phyloP scores from a whole-genome alignment of 2,888 invertebrate species.

The Drosophila eohydei region DNA sequence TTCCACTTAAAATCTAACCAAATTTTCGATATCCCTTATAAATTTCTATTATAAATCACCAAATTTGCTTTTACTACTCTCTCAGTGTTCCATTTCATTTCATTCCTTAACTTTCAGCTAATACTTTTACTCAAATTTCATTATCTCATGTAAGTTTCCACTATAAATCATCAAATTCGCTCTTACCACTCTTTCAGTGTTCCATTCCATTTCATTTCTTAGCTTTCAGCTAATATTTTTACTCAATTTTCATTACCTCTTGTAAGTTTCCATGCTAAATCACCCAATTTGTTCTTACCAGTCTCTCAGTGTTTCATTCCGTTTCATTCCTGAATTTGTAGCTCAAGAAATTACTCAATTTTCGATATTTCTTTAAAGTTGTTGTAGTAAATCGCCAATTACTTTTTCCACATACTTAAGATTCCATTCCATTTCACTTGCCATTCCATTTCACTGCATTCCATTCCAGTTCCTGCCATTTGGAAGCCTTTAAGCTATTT shows the following conservation, averaged over 20 bases:
- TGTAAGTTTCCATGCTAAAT: neutral
- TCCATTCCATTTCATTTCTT: too few species aligned
- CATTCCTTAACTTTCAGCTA: too few species aligned
- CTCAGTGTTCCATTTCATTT: too few species aligned
- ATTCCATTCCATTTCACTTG: slow-evolving; percentile 1
- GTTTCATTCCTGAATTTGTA: neutral
- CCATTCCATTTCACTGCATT: neutral
- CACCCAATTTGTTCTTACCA: neutral
- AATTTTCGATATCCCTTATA: too few species aligned
- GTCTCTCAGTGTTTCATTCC: neutral
- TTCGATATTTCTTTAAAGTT: neutral
- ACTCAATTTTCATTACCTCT: neutral
- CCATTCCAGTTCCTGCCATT: neutral
- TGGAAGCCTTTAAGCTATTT: slow-evolving; percentile 28
- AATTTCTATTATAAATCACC: too few species aligned
- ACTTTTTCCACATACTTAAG: neutral
- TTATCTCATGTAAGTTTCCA: too few species aligned
- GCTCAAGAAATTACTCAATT: neutral
- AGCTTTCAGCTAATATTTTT: neutral
- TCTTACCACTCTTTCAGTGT: too few species aligned
- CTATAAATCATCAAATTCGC: too few species aligned
- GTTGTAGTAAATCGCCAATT: slow-evolving; percentile 22
- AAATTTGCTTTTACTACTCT: too few species aligned
- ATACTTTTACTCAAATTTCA: too few species aligned
- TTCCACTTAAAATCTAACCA: too few species aligned